Conservation (phyloP, 2,113 vertebrate species). For the Desmodus rotundus region DNA sequence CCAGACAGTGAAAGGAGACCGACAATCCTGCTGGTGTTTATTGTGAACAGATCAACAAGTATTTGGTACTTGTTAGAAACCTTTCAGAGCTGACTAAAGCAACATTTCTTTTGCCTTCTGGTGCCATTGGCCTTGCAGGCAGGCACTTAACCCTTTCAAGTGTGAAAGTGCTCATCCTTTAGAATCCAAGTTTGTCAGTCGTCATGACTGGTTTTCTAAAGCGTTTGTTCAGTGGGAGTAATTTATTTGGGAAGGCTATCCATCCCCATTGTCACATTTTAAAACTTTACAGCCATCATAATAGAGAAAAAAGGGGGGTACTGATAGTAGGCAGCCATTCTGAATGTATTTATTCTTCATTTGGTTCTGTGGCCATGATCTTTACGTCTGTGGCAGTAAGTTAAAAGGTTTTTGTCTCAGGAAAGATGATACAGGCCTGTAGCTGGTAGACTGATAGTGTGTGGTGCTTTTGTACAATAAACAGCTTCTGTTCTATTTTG, state of each 20-base stretch:
- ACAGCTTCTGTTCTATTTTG: slow-evolving; percentile 27
- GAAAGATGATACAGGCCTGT: slow-evolving; percentile 8
- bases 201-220: not conserved
- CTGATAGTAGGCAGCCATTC: not conserved
- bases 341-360: not conserved
- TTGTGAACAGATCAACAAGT: slow-evolving; percentile 72
- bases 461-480: slow-evolving; percentile 30
- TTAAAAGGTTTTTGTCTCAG: slow-evolving; percentile 9
- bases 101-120: slow-evolving; percentile 66
- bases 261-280: not conserved
- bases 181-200: not conserved
- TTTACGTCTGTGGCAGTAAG: not conserved
- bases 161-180: not conserved
- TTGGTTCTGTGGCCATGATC: not conserved
- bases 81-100: slow-evolving; percentile 54
- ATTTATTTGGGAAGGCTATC: slow-evolving; percentile 36
- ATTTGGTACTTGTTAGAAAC: slow-evolving; percentile 67
- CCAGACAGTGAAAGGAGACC: slow-evolving; percentile 54
- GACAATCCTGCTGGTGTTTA: slow-evolving; percentile 49
- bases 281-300: not conserved
- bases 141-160: slow-evolving; percentile 72
- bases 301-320: not conserved
- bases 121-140: not conserved
- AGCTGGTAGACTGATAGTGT: not conserved
- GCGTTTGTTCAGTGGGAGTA: not conserved